These are phyloP conservation scores for Perithous albicinctus DNA, from an alignment of 2,888 invertebrate genomes.

Conservation along the genomic window DNA sequence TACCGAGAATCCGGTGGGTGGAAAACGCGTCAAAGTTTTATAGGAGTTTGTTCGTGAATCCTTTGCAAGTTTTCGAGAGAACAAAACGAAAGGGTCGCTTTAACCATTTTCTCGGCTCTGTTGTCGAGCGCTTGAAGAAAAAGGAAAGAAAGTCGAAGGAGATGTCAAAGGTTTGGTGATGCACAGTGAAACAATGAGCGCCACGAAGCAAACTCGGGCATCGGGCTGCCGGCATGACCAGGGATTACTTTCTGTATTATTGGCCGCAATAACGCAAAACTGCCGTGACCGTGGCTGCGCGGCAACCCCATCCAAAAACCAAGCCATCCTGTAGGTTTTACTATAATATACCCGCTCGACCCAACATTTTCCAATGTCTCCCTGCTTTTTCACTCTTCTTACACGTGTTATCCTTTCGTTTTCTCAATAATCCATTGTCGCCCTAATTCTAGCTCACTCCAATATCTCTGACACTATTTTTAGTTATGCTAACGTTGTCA, in stretches of 20 bases:
- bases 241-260: constrained; percentile 58
- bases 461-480: constrained; percentile 32
- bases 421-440: constrained; percentile 22
- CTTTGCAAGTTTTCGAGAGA: constrained; percentile 15
- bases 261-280: constrained; percentile 65
- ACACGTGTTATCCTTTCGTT: constrained; percentile 29
- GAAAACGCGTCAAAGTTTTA: constrained; percentile 56
- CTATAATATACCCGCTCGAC: constrained; percentile 3
- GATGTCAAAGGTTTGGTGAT: neutral
- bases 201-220: neutral
- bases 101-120: no score
- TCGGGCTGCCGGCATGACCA: constrained; percentile 2
- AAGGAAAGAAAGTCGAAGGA: constrained; percentile 25
- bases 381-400: neutral
- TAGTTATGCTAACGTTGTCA: neutral
- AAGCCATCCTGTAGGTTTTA: constrained; percentile 18
- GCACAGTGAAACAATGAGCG: constrained; percentile 40
- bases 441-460: constrained; percentile 37
- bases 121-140: neutral
- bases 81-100: constrained; percentile 67
- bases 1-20: constrained; percentile 63
- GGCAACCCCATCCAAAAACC: constrained; percentile 43
- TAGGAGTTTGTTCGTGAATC: constrained; percentile 53
- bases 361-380: neutral
- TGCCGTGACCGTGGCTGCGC: constrained; percentile 20